Conservation (phyloP, 2,888 invertebrate genomes). For the Marronus borbonicus region DNA sequence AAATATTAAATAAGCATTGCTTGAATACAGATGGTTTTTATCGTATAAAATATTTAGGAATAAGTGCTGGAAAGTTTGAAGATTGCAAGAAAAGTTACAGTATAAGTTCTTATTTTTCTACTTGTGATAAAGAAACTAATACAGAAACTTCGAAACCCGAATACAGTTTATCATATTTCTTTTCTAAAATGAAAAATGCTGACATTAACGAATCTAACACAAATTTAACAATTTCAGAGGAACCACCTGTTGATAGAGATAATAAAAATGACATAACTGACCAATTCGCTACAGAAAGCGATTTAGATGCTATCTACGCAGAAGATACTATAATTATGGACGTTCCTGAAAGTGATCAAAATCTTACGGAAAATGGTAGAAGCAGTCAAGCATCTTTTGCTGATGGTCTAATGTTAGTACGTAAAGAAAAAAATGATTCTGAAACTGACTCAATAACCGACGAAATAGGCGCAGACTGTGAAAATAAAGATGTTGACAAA, state of each 20-base stretch:
- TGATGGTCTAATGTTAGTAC: constrained; percentile 30
- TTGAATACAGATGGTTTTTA: constrained; percentile 63
- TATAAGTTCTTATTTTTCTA: constrained; percentile 75
- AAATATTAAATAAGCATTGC: constrained; percentile 76
- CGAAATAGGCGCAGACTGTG: constrained; percentile 33
- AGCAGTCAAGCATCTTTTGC: constrained; percentile 63
- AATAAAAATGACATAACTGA: constrained; percentile 48
- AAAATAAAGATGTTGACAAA: constrained; percentile 32
- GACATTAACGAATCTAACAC: background rate
- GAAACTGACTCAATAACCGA: constrained; percentile 53
- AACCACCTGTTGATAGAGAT: too few relatives aligned
- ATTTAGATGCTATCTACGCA: constrained; percentile 26
- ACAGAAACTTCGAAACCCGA: background rate
- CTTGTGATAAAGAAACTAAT: constrained; percentile 49
- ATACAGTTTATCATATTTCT: constrained; percentile 4
- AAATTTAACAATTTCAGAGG: background rate
- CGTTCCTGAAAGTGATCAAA: background rate
- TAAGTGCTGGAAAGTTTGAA: constrained; percentile 88
- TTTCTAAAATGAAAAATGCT: constrained; percentile 15
- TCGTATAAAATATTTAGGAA: constrained; percentile 80
- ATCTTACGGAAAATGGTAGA: constrained; percentile 28
- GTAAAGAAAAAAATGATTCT: constrained; percentile 53
- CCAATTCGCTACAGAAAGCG: constrained; percentile 53
- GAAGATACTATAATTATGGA: constrained; percentile 21
- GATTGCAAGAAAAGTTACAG: constrained; percentile 74